A percentile compares a stretch with the other conserved stretches of the same genome.
Conservation (phyloP, 2,888 invertebrate species). For the Patella caerulea region DNA sequence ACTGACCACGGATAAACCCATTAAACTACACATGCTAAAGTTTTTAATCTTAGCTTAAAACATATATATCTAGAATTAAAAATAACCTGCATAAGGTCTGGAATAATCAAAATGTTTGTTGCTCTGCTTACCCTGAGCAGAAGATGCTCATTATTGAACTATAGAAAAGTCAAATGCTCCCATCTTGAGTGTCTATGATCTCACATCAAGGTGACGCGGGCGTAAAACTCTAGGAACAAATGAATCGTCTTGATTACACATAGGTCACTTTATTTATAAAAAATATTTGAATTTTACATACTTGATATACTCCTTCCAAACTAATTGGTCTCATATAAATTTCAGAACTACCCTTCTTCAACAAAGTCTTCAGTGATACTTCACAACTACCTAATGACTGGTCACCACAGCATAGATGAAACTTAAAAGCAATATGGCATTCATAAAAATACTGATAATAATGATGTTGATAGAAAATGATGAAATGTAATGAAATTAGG, state of each 20-base stretch:
- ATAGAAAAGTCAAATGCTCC: background rate
- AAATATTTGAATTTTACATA: slow-evolving; percentile 32
- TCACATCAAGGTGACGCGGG: no score
- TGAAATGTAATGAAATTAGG: no score
- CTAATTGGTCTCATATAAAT: slow-evolving; percentile 69
- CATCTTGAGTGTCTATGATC: background rate
- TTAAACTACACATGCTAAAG: no score
- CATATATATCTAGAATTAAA: background rate
- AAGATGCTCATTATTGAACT: no score
- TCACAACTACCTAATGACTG: slow-evolving; percentile 69
- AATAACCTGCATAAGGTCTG: background rate
- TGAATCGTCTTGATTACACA: background rate
- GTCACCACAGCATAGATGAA: slow-evolving; percentile 71
- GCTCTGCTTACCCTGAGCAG: no score
- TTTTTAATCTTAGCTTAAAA: no score
- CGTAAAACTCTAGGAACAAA: no score
- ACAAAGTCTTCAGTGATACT: slow-evolving; percentile 61
- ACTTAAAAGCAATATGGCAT: slow-evolving; percentile 42
- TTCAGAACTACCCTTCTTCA: slow-evolving; percentile 68
- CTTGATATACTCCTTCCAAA: slow-evolving; percentile 69
- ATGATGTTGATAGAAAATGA: no score
- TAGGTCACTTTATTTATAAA: background rate
- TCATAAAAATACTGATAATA: no score
- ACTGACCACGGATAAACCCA: no score
- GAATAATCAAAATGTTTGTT: no score